A percentile compares a stretch with the other conserved stretches of the same genome.
Evolutionary conservation across 2,797 vertebrate species (phyloP).

Genomic region (Petrocephalus sullivani): DNA sequence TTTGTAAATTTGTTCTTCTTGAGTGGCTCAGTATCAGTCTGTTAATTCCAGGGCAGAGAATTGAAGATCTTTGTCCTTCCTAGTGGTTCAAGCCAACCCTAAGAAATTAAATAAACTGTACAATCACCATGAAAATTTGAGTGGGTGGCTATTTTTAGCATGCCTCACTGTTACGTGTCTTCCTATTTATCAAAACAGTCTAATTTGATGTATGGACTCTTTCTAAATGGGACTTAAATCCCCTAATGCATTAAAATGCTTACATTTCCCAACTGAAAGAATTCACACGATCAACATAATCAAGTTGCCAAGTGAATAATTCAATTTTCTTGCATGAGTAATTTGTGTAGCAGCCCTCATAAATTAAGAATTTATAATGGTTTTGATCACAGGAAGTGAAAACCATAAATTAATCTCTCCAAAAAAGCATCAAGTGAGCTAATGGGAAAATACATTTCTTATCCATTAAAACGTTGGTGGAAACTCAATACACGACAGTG

Average conservation of each 20-base stretch:
- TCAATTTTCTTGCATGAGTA: not conserved
- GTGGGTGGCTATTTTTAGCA: not conserved
- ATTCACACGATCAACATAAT: not conserved
- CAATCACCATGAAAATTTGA: not conserved
- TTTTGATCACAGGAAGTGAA: not conserved
- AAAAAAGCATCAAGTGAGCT: not conserved
- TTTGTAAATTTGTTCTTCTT: not conserved
- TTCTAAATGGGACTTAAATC: not conserved
- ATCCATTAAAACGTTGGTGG: not conserved
- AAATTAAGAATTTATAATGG: not conserved
- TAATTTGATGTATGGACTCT: not conserved
- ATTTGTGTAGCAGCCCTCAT: not conserved
- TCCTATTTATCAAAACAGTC: not conserved
- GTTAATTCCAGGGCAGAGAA: not conserved
- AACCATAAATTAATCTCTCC: not conserved
- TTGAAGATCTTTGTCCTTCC: not conserved
- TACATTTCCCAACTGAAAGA: slow-evolving; percentile 1
- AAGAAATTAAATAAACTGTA: not conserved
- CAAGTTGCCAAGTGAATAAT: not conserved
- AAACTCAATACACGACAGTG: not conserved
- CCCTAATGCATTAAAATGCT: not conserved
- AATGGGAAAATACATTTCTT: not conserved
- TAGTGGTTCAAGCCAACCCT: not conserved
- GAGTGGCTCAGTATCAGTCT: not conserved
- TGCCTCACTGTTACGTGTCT: not conserved